Percentiles rank a stretch among this genome's conserved stretches.
Evolutionary conservation across 2,888 invertebrate species (phyloP).

Genomic region (Microplitis manilae): DNA sequence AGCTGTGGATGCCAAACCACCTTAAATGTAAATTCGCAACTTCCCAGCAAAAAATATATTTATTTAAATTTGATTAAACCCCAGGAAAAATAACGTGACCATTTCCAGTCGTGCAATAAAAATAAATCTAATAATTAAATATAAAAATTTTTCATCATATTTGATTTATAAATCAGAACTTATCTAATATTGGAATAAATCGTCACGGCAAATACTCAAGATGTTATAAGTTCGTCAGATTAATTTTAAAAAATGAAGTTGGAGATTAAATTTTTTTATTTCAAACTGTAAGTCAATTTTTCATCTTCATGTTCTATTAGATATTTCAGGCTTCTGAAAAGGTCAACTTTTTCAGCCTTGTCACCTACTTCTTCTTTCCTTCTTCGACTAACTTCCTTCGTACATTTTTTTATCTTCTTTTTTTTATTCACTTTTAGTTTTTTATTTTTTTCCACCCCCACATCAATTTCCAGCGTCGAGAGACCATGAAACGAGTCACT

Average conservation of each 20-base stretch:
- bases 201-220: background rate
- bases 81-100: too few relatives aligned
- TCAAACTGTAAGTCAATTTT: slow-evolving; percentile 59
- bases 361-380: background rate
- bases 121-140: too few relatives aligned
- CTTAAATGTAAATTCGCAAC: too few relatives aligned
- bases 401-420: slow-evolving; percentile 9
- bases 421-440: background rate
- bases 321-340: slow-evolving; percentile 62
- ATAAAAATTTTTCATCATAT: background rate
- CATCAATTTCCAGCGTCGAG: slow-evolving; percentile 30
- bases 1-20: too few relatives aligned
- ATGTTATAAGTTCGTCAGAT: too few relatives aligned
- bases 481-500: slow-evolving; percentile 21
- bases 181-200: background rate
- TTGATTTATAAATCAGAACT: background rate
- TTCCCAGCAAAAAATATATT: too few relatives aligned
- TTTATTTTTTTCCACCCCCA: slow-evolving; percentile 29
- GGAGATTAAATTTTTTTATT: background rate
- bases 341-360: slow-evolving; percentile 44
- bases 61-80: too few relatives aligned
- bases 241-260: too few relatives aligned
- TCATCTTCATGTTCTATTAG: slow-evolving; percentile 66
- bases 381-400: slow-evolving; percentile 37
- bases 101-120: too few relatives aligned